Percentiles rank a stretch among this genome's conserved stretches.
These are phyloP conservation scores for Epirrhoe alternata DNA, from an alignment of 2,888 invertebrate species.

Conservation along the genomic window DNA sequence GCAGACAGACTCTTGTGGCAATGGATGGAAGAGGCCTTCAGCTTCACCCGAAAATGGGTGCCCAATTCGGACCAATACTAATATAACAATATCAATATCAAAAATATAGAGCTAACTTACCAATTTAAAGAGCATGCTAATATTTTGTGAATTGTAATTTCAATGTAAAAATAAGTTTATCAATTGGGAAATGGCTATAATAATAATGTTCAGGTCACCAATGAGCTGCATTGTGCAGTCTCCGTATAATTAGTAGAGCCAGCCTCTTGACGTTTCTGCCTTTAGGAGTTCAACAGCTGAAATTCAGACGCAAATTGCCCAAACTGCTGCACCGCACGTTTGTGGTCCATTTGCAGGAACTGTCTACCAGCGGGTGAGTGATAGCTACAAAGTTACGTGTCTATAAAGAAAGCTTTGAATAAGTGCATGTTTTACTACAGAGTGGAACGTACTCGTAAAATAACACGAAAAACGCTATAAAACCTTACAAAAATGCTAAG, in stretches of 20 bases:
- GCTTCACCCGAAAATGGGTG: too few species aligned
- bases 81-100: too few species aligned
- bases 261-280: constrained; percentile 11
- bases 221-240: constrained; percentile 4
- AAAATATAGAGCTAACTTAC: too few species aligned
- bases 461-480: background rate
- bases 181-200: too few species aligned
- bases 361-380: constrained; percentile 9
- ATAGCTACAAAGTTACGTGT: constrained; percentile 11
- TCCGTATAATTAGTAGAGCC: constrained; percentile 2
- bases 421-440: background rate
- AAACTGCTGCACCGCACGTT: constrained; percentile 18
- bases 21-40: too few species aligned
- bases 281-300: constrained; percentile 25
- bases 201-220: background rate
- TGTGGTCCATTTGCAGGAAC: constrained; percentile 18
- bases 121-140: too few species aligned
- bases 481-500: too few species aligned
- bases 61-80: too few species aligned
- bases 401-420: background rate
- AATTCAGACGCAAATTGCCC: constrained; percentile 20
- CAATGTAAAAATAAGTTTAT: too few species aligned
- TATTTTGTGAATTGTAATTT: too few species aligned
- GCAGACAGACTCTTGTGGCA: too few species aligned
- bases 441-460: background rate